phyloP scores from a whole-genome alignment of 2,797 vertebrate genomes.

The Thamnophis elegans region DNA sequence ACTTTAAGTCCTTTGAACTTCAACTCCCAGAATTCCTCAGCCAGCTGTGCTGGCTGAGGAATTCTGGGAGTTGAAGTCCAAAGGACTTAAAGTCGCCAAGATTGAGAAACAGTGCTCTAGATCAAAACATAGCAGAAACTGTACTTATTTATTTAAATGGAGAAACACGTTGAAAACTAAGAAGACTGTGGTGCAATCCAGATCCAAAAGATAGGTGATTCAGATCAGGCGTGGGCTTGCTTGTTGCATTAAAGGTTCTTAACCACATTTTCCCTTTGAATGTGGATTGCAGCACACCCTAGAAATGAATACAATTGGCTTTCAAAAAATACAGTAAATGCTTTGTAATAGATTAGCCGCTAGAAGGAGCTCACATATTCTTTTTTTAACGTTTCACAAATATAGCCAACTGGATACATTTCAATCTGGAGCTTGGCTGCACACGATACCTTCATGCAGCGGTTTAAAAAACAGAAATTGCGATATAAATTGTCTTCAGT shows the following conservation, averaged over 20 bases:
- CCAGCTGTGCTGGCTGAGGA: too few relatives aligned
- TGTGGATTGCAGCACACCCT: not conserved
- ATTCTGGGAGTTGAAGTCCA: too few relatives aligned
- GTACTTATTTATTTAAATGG: not conserved
- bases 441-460: not conserved
- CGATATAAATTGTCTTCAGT: not conserved
- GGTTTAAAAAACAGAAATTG: not conserved
- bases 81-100: too few relatives aligned
- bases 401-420: not conserved
- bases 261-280: not conserved
- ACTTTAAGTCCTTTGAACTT: too few relatives aligned
- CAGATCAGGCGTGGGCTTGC: not conserved
- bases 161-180: not conserved
- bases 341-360: not conserved
- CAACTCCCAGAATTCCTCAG: too few relatives aligned
- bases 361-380: slow-evolving; percentile 9
- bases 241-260: not conserved
- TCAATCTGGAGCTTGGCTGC: not conserved
- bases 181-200: not conserved
- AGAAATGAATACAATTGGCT: not conserved
- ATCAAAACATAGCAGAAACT: not conserved
- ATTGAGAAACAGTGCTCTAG: too few relatives aligned
- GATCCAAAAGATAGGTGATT: not conserved
- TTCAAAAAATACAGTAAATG: not conserved
- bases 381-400: not conserved